Conservation (phyloP, 2,888 invertebrate genomes). For the Lasiommata megera region DNA sequence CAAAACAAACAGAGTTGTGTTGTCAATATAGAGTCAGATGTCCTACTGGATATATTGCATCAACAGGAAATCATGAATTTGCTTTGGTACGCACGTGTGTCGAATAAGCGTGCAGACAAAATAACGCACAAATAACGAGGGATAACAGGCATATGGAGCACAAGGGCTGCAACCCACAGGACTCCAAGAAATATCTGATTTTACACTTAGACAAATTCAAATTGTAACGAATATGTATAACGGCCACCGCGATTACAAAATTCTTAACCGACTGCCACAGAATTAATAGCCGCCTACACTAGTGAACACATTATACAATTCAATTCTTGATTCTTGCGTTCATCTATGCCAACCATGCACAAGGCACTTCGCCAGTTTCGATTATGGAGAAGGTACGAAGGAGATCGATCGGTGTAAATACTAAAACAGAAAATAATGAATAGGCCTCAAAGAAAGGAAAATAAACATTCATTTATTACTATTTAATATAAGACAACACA, state of each 20-base stretch:
- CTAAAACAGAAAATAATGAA: too few species aligned
- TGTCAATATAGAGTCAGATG: conserved; percentile 41
- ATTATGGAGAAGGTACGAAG: too few species aligned
- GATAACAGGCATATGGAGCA: conserved; percentile 12
- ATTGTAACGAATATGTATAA: neutral
- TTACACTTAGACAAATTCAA: neutral
- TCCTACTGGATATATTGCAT: conserved; percentile 48
- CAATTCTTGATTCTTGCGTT: too few species aligned
- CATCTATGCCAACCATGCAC: too few species aligned
- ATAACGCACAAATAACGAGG: conserved; percentile 17
- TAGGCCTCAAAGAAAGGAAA: too few species aligned
- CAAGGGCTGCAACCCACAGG: conserved; percentile 19
- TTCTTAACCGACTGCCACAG: neutral
- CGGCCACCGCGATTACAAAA: neutral
- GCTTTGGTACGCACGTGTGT: conserved; percentile 52
- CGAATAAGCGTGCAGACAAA: conserved; percentile 38
- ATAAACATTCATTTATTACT: too few species aligned
- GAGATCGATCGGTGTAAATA: too few species aligned
- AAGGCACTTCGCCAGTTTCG: too few species aligned
- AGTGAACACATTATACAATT: too few species aligned
- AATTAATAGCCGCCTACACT: too few species aligned
- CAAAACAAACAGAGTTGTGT: too few species aligned
- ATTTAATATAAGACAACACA: too few species aligned
- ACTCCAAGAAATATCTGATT: neutral
- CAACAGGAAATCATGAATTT: conserved; percentile 63